Evolutionary conservation across 2,888 invertebrate species (phyloP).

Genomic region (Corythucha ciliata): DNA sequence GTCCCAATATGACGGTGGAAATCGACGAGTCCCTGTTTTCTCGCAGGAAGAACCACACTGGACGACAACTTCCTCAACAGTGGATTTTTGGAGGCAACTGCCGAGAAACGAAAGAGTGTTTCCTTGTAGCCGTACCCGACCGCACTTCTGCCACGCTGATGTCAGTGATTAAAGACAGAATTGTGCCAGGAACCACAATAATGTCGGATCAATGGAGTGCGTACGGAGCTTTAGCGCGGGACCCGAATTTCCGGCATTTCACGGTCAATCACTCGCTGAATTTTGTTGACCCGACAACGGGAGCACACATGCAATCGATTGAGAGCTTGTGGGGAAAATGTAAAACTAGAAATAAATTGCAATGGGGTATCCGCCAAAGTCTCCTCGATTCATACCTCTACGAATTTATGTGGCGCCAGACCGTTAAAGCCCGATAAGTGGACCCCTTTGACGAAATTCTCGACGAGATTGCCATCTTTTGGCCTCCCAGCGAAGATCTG

Average conservation of each 20-base stretch:
- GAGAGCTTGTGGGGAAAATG: not conserved
- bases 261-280: conserved; percentile 3
- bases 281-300: conserved; percentile 3
- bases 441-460: conserved; percentile 3
- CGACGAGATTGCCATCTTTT: conserved; percentile 6
- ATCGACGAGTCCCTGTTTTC: conserved; percentile 9
- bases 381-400: conserved; percentile 9
- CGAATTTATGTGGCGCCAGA: conserved; percentile 7
- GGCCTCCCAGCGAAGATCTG: conserved; percentile 1
- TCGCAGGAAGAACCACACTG: not conserved
- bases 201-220: not conserved
- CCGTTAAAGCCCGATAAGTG: not conserved
- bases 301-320: not conserved
- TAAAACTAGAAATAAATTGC: not conserved
- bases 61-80: conserved; percentile 3
- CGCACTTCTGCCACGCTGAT: conserved; percentile 1
- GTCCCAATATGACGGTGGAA: no score
- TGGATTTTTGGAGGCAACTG: conserved; percentile 10
- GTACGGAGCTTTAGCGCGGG: no score
- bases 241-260: conserved; percentile 4
- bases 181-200: not conserved
- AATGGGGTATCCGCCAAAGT: conserved; percentile 1
- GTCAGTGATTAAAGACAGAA: not conserved
- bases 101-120: conserved; percentile 9
- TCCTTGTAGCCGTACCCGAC: conserved; percentile 6